phyloP scores from a whole-genome alignment of 2,113 vertebrate genomes.

The Sinosuthora webbiana region DNA sequence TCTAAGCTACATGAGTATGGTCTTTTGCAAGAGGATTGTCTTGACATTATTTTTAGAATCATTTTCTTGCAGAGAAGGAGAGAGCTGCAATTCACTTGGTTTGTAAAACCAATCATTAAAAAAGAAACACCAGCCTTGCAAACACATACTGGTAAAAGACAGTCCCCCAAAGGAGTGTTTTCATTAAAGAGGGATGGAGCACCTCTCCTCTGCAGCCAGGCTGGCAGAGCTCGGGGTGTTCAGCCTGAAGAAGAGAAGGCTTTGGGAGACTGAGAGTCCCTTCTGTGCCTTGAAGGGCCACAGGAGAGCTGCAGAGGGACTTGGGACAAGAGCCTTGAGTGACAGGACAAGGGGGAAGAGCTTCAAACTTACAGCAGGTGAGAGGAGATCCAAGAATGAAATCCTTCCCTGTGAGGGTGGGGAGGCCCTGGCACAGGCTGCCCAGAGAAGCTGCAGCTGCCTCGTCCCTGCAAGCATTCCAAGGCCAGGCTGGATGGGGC shows the following conservation, averaged over 20 bases:
- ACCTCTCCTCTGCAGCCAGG: neutral
- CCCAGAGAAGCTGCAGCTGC: neutral
- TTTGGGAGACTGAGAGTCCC: neutral
- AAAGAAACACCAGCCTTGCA: neutral
- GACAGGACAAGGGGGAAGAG: neutral
- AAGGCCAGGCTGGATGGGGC: rapidly evolving
- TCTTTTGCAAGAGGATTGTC: neutral
- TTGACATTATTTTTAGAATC: neutral
- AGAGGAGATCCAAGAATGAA: neutral
- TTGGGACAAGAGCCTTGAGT: neutral
- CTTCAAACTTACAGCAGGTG: neutral
- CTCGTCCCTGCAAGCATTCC: rapidly evolving
- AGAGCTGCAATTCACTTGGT: neutral
- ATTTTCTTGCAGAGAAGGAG: neutral
- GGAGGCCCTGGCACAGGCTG: neutral
- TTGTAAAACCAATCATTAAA: neutral
- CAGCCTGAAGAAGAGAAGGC: neutral
- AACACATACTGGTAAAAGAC: neutral
- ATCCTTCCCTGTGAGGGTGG: neutral
- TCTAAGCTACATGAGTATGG: neutral
- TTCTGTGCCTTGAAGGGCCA: neutral
- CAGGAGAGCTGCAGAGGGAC: neutral
- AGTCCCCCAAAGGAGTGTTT: neutral
- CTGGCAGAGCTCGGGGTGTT: neutral
- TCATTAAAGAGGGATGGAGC: neutral